These are phyloP conservation scores for Lasioglossum leucozonium DNA, from an alignment of 2,888 invertebrate genomes.

Conservation along the genomic window DNA sequence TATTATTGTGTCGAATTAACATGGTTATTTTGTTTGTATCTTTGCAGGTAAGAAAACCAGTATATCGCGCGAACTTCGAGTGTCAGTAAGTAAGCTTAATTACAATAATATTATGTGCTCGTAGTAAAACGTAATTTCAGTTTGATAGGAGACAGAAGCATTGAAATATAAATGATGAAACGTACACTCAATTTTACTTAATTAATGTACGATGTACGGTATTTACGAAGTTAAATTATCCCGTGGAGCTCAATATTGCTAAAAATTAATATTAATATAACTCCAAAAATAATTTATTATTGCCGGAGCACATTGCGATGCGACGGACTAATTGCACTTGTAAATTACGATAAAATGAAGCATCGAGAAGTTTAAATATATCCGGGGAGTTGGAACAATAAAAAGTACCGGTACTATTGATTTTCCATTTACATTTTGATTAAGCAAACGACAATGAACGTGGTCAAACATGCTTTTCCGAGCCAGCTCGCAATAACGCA, in stretches of 20 bases:
- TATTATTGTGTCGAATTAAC: not conserved
- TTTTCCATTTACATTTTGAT: slow-evolving; percentile 1
- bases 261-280: not conserved
- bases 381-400: not conserved
- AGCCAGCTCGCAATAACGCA: not conserved
- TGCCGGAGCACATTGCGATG: not conserved
- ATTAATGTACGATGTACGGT: not conserved
- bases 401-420: not conserved
- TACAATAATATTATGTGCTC: not conserved
- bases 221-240: not conserved
- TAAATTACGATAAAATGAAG: not conserved
- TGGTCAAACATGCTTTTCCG: not conserved
- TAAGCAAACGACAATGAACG: not conserved
- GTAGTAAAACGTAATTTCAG: not conserved
- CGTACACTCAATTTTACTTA: not conserved
- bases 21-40: not conserved
- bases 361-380: not conserved
- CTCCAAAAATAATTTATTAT: not conserved
- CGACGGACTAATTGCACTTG: not conserved
- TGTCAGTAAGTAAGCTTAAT: not conserved
- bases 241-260: not conserved
- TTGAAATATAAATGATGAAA: not conserved
- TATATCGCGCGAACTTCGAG: not conserved
- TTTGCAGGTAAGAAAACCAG: not conserved
- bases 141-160: not conserved